These are phyloP conservation scores for Drosophila novamexicana DNA, from an alignment of 1,140 invertebrate species.

Conservation along the genomic window DNA sequence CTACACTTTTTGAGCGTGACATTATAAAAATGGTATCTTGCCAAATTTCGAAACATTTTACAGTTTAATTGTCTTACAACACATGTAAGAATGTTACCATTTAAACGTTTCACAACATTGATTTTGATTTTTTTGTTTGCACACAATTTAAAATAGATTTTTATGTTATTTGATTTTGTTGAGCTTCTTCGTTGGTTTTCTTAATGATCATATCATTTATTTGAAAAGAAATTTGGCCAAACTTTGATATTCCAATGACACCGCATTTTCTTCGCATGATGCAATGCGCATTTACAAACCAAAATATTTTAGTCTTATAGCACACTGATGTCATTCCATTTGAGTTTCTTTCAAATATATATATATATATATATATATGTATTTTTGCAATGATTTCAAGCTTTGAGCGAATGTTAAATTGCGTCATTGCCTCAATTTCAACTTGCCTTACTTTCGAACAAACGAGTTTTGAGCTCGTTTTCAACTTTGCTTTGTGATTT, in stretches of 20 bases:
- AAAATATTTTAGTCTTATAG: background rate
- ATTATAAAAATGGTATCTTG: too few relatives aligned
- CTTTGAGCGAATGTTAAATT: slow-evolving; percentile 38
- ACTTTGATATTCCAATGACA: slow-evolving; percentile 3
- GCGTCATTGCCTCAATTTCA: slow-evolving; percentile 49
- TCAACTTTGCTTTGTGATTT: slow-evolving; percentile 22
- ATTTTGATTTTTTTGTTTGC: too few relatives aligned
- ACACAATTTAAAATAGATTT: too few relatives aligned
- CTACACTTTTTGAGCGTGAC: too few relatives aligned
- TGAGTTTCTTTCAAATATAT: background rate
- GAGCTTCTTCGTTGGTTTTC: background rate
- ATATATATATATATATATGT: background rate
- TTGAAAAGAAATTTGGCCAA: background rate
- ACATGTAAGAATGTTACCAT: too few relatives aligned
- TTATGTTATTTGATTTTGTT: background rate
- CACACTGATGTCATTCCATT: slow-evolving; percentile 52
- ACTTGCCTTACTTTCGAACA: slow-evolving; percentile 21
- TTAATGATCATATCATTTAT: too few relatives aligned
- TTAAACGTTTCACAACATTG: too few relatives aligned
- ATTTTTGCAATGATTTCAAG: slow-evolving; percentile 42
- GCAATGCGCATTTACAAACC: background rate
- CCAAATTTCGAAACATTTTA: too few relatives aligned
- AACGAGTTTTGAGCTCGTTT: slow-evolving; percentile 72
- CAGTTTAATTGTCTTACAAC: too few relatives aligned
- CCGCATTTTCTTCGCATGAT: slow-evolving; percentile 11